Evolutionary conservation across 2,888 invertebrate species (phyloP).

Genomic region (Sesia apiformis): DNA sequence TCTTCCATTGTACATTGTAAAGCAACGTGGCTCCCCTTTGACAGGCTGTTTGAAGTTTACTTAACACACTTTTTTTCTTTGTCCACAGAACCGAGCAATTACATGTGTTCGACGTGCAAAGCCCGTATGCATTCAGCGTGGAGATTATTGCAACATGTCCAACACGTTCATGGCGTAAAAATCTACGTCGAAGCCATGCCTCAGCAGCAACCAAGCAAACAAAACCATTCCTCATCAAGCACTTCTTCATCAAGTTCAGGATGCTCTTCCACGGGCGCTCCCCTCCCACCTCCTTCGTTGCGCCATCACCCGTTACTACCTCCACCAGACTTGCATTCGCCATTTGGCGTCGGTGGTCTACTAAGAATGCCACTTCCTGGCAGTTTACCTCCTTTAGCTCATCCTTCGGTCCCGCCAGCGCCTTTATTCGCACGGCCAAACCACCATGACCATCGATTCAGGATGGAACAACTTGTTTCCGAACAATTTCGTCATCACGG

Average conservation of each 20-base stretch:
- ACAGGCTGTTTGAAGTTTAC: conserved; percentile 7
- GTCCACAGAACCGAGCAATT: conserved; percentile 91
- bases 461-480: conserved; percentile 88
- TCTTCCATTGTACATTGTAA: conserved; percentile 53
- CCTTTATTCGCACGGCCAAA: conserved; percentile 84
- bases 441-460: conserved; percentile 85
- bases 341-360: conserved; percentile 82
- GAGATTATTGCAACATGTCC: conserved; percentile 95
- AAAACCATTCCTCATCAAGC: conserved; percentile 75
- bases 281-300: conserved; percentile 76
- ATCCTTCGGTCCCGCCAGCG: conserved; percentile 81
- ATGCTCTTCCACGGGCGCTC: conserved; percentile 67
- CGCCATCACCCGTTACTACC: conserved; percentile 80
- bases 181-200: conserved; percentile 85
- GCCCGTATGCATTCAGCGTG: conserved; percentile 94
- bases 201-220: conserved; percentile 53
- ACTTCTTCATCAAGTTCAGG: conserved; percentile 74
- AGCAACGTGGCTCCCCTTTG: conserved; percentile 28
- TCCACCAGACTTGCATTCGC: conserved; percentile 83
- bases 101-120: conserved; percentile 95
- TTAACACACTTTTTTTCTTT: conserved; percentile 29
- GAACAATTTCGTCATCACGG: conserved; percentile 89
- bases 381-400: conserved; percentile 76
- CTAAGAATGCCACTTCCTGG: conserved; percentile 84
- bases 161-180: conserved; percentile 94